phyloP scores from a whole-genome alignment of 2,113 vertebrate genomes.

The Spheniscus mendiculus region DNA sequence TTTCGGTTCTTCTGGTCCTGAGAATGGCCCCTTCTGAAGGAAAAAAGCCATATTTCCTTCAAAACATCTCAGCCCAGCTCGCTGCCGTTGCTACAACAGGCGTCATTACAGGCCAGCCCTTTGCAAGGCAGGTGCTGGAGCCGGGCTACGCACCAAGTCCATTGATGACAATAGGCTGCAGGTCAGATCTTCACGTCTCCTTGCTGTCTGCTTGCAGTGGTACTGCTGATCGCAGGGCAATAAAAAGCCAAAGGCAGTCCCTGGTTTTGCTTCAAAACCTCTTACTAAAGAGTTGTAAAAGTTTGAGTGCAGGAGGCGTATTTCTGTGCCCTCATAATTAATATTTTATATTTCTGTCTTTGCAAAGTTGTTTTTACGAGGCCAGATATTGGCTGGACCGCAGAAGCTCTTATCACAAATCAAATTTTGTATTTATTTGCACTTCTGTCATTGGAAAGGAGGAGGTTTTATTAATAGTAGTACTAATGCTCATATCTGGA shows the following conservation, averaged over 20 bases:
- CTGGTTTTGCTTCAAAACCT: not conserved
- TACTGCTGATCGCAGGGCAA: not conserved
- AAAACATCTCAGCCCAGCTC: not conserved
- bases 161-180: not conserved
- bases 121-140: not conserved
- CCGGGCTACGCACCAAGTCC: not conserved
- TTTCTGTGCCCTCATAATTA: not conserved
- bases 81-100: not conserved
- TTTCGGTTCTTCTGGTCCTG: not conserved
- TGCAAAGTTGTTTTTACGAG: not conserved
- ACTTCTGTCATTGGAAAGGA: conserved; percentile 17
- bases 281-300: not conserved
- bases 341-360: not conserved
- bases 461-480: conserved; percentile 8
- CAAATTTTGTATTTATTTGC: not conserved
- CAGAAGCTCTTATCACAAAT: not conserved
- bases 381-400: not conserved
- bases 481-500: conserved; percentile 36
- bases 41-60: not conserved
- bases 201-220: not conserved
- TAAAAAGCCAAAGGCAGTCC: not conserved
- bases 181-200: not conserved
- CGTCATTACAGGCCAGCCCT: not conserved
- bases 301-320: not conserved
- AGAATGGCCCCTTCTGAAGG: not conserved